Evolutionary conservation across 2,113 vertebrate genomes (phyloP).

Genomic region (Podarcis cretensis): DNA sequence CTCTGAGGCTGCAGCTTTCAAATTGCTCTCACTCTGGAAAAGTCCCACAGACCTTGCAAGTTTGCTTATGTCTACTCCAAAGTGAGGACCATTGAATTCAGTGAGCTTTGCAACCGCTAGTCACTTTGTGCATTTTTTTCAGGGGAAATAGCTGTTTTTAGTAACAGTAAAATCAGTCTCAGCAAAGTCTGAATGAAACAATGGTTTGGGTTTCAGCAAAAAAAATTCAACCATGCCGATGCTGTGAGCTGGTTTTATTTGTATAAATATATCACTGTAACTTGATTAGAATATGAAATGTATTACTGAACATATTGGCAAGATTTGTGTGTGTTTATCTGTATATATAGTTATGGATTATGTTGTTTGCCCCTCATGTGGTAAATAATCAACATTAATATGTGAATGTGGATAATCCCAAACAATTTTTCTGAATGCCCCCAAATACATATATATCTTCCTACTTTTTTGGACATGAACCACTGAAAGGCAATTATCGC

Average conservation of each 20-base stretch:
- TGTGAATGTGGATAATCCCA: background rate
- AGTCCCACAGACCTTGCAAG: no score
- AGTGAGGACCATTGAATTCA: background rate
- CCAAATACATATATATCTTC: background rate
- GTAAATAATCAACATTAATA: background rate
- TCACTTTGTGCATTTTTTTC: background rate
- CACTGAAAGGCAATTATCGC: background rate
- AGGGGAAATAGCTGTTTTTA: no score
- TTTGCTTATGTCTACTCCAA: background rate
- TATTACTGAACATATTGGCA: background rate
- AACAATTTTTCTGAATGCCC: background rate
- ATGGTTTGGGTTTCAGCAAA: no score
- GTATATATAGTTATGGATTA: background rate
- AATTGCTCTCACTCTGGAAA: background rate
- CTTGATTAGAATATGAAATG: background rate
- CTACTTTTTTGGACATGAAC: no score
- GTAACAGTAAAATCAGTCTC: background rate
- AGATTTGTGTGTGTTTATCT: background rate
- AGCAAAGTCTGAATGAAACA: background rate
- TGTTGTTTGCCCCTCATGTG: background rate
- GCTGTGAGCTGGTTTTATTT: background rate
- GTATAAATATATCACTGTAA: background rate
- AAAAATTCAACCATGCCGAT: background rate
- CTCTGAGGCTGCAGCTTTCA: background rate
- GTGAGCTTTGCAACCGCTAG: background rate